phyloP scores from a whole-genome alignment of 2,797 vertebrate genomes.

The Sebastes cheni region DNA sequence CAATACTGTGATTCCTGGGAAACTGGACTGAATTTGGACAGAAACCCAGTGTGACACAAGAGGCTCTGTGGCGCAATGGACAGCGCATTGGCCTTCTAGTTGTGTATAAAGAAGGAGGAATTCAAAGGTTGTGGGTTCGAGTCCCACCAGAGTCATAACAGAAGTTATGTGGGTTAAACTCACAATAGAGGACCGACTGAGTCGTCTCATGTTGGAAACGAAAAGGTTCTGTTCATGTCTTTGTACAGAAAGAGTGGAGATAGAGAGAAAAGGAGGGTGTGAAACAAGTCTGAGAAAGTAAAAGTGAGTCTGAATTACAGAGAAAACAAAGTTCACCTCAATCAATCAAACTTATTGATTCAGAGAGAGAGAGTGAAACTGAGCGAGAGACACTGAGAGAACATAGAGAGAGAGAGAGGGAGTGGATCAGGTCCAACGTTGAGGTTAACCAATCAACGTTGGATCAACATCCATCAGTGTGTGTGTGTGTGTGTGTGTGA shows the following conservation, averaged over 20 bases:
- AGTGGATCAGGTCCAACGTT: neutral
- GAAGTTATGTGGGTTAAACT: neutral
- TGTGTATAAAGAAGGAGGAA: neutral
- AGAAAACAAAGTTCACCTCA: neutral
- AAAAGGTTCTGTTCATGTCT: no score
- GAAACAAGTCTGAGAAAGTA: neutral
- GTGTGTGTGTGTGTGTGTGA: neutral
- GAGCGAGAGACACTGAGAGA: neutral
- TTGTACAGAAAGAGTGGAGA: neutral
- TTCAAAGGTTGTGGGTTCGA: conserved; percentile 73
- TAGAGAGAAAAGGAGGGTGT: neutral
- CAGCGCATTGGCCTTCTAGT: no score
- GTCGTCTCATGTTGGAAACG: neutral
- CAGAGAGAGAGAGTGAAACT: neutral
- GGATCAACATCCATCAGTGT: neutral
- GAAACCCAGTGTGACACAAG: neutral
- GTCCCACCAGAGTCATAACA: neutral
- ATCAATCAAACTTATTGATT: neutral
- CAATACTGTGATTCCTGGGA: neutral
- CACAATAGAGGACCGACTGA: neutral
- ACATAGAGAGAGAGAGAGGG: neutral
- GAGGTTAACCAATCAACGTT: conserved; percentile 12
- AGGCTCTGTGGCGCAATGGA: no score
- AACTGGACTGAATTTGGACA: neutral
- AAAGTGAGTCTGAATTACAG: neutral